Base-by-base conservation (phyloP, 2,888 invertebrate species). In the Drosophila eohydei region DNA sequence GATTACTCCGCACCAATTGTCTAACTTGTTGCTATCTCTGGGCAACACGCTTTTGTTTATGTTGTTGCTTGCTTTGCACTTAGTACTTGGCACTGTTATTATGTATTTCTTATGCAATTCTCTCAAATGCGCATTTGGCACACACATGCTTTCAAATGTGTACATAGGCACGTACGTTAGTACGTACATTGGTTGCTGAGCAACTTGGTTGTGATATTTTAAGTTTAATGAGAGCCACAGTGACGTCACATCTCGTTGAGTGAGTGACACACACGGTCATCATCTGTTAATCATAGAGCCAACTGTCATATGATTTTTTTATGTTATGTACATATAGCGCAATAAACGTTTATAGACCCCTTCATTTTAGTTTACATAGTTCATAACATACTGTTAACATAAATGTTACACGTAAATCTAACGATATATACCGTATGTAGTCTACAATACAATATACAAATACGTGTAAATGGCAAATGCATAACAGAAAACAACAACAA, bases 91-190 rank as follows among this genome's bases (percentile, higher is more conserved):
- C 67, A 54, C 48, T 74, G 58, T 67, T 67, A 56, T 34, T 51
- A 46, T 61, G 55, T 67, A 57, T 74, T 67, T 66, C 77, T 81
- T 81, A 84, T 84, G 85, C 77, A 81, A 81, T 58, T 56, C 55
- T 48, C 36, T 41, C 52, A 65, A 83, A 55, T 78, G 84, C 81
- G 84, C 79, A 81, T 73, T 81, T 84, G 65, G 72, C 72, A 52
- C 48, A 46, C 51, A 64, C 61, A 44, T 34, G 48, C 40, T 40
- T 43, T 41, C 38, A 70, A 36, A 50, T 21, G 21, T 21, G 21
- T 48, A 40, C 28, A 40, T n/a, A 11, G 14, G 36, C 16, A 50
- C n/a, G n/a, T 28, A 51, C 11, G 12, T 34, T 51, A 51, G 34
- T 43, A n/a, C n/a, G 28, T 56, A 52, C 40, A 64, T 54, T 40